These are phyloP conservation scores for Planococcus citri DNA, from an alignment of 1,140 invertebrate species.

Conservation along the genomic window DNA sequence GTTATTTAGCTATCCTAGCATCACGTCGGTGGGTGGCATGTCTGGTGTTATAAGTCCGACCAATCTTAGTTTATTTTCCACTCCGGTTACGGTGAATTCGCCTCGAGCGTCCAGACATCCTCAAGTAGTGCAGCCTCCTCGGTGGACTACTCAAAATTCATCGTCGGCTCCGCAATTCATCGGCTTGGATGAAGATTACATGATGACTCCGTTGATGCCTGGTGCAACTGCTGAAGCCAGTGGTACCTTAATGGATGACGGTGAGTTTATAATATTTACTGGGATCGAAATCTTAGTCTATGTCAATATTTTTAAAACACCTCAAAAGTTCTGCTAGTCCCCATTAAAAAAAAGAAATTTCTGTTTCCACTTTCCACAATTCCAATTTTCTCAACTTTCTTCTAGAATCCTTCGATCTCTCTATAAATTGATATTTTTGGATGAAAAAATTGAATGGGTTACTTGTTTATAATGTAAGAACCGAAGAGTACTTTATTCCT, in stretches of 20 bases:
- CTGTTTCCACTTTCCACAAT: background rate
- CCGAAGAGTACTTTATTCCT: too few species aligned
- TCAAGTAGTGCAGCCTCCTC: conserved; percentile 49
- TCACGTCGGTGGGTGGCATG: conserved; percentile 56
- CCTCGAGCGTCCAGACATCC: conserved; percentile 48
- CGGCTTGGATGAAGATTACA: conserved; percentile 84
- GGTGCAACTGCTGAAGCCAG: conserved; percentile 27
- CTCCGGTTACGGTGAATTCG: conserved; percentile 38
- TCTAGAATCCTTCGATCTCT: too few species aligned
- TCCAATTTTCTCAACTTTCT: too few species aligned
- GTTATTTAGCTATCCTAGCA: conserved; percentile 80
- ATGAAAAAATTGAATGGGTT: too few species aligned
- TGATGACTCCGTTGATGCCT: conserved; percentile 62
- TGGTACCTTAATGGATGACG: conserved; percentile 30
- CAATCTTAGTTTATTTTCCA: conserved; percentile 76
- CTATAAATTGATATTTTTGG: too few species aligned
- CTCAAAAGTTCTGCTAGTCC: background rate
- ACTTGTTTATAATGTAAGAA: too few species aligned
- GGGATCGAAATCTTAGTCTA: too few species aligned
- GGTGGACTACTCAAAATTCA: conserved; percentile 56
- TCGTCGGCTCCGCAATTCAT: conserved; percentile 49
- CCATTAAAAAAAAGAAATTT: background rate
- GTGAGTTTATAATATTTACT: conserved; percentile 26
- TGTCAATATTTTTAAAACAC: conserved; percentile 18
- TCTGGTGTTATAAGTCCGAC: conserved; percentile 81